phyloP scores from a whole-genome alignment of 2,797 vertebrate genomes.

The Myotis daubentonii region DNA sequence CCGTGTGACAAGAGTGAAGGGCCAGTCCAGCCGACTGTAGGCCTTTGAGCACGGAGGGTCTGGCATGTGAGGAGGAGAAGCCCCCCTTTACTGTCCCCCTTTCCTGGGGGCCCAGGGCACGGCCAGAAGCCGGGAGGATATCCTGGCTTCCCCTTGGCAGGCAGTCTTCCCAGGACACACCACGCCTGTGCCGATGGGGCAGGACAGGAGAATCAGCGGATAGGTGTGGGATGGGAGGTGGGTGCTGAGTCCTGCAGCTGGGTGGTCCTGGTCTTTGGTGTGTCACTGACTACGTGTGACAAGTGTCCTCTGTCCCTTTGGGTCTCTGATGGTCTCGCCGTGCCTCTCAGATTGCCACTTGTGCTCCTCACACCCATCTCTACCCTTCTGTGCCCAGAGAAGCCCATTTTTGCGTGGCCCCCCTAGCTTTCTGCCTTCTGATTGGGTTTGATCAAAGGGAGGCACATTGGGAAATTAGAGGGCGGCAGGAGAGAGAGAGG shows the following conservation, averaged over 20 bases:
- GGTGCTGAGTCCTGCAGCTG: background rate
- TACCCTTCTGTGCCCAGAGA: background rate
- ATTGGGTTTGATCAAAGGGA: background rate
- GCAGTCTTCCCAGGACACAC: background rate
- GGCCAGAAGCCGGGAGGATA: background rate
- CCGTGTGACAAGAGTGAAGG: background rate
- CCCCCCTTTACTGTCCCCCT: background rate
- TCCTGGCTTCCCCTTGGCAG: background rate
- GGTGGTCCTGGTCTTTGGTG: background rate
- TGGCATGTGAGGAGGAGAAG: background rate
- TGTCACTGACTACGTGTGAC: background rate
- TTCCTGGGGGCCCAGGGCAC: background rate
- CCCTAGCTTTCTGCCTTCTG: background rate
- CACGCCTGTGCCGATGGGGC: fast-evolving
- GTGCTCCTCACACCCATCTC: background rate
- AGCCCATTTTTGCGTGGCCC: background rate
- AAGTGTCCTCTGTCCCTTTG: background rate
- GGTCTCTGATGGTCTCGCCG: background rate
- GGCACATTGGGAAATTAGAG: background rate
- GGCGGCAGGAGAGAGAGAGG: background rate
- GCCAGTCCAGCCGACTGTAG: background rate
- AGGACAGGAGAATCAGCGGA: background rate
- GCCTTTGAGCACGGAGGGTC: background rate
- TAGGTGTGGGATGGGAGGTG: background rate
- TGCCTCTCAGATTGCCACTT: background rate